phyloP scores from a whole-genome alignment of 2,113 vertebrate species.

The Passerina amoena region DNA sequence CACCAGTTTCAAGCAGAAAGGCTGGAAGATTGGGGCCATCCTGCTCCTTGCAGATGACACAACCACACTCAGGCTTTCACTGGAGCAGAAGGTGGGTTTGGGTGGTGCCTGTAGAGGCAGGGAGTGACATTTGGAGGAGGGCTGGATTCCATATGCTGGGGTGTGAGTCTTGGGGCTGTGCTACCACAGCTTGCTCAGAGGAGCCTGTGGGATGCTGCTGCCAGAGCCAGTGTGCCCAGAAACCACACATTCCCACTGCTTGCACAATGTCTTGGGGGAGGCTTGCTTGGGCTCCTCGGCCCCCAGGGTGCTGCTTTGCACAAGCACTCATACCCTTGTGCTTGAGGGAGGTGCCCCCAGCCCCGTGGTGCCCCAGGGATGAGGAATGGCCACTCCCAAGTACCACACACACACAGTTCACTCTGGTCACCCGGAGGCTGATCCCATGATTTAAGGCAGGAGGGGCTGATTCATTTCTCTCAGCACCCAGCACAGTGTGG shows the following conservation, averaged over 20 bases:
- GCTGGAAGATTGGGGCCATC: neutral
- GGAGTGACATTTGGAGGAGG: neutral
- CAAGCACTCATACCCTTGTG: accelerated
- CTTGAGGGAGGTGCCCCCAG: accelerated
- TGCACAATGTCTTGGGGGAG: neutral
- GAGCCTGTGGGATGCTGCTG: neutral
- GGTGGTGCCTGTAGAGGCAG: neutral
- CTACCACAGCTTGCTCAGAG: neutral
- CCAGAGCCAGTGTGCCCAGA: neutral
- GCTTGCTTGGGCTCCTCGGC: accelerated
- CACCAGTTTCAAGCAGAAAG: neutral
- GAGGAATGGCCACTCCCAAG: neutral
- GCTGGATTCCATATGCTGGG: neutral
- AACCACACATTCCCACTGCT: neutral
- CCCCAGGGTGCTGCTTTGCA: neutral
- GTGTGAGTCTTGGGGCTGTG: neutral
- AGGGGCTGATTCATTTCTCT: neutral
- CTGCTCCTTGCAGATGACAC: neutral
- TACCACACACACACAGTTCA: neutral
- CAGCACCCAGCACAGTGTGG: neutral
- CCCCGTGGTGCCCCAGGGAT: accelerated
- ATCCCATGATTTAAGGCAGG: neutral
- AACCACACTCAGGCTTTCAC: neutral
- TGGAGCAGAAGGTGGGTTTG: neutral
- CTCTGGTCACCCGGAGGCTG: neutral